Conservation (phyloP, 2,888 invertebrate genomes). For the Camptogramma bilineatum region DNA sequence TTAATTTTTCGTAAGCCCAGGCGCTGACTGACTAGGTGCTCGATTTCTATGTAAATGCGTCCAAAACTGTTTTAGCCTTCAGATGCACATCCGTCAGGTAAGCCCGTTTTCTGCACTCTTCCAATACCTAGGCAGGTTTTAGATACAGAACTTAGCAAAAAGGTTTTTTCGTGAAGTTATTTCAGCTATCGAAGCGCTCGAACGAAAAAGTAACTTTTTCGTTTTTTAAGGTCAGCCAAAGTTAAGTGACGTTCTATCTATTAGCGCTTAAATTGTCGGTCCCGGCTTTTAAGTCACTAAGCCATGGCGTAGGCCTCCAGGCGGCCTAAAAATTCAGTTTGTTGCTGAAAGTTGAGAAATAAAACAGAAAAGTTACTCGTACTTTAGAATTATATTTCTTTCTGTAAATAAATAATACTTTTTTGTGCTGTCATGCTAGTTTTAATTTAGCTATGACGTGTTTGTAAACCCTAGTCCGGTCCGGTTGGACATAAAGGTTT, state of each 20-base stretch:
- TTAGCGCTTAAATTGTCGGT: too few relatives aligned
- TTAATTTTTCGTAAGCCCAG: background rate
- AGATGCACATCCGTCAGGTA: constrained; percentile 37
- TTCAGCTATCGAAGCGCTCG: background rate
- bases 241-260: too few relatives aligned
- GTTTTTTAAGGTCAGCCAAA: too few relatives aligned
- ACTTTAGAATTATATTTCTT: background rate
- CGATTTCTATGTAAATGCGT: constrained; percentile 7
- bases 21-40: too few relatives aligned
- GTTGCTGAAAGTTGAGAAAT: too few relatives aligned
- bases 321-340: too few relatives aligned
- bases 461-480: background rate
- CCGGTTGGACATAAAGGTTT: background rate
- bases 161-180: background rate
- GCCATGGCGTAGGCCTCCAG: too few relatives aligned
- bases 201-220: background rate
- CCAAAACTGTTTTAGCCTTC: constrained; percentile 31
- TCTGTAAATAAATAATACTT: constrained; percentile 19
- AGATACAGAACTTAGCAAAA: background rate
- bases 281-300: too few relatives aligned
- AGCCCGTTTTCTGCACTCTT: constrained; percentile 25
- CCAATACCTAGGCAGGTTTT: constrained; percentile 4
- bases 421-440: background rate
- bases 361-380: background rate
- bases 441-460: background rate